A percentile compares a stretch with the other conserved stretches of the same genome.
Conservation (phyloP, 2,113 vertebrate genomes). For the Spizaetus ornatus region DNA sequence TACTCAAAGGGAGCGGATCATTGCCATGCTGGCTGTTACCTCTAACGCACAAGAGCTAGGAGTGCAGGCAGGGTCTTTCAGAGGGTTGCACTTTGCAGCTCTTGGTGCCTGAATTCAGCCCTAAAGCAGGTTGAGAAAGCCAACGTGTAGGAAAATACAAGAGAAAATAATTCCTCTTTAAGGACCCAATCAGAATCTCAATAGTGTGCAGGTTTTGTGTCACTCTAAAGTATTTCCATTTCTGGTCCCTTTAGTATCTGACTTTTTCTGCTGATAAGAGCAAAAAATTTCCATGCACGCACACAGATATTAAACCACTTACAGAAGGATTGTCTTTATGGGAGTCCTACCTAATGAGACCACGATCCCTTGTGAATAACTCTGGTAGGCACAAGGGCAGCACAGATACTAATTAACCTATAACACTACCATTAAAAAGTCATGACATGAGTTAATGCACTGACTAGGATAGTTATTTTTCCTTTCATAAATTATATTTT, state of each 20-base stretch:
- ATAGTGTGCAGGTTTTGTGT: neutral
- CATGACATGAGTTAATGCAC: slow-evolving; percentile 4
- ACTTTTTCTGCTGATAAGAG: neutral
- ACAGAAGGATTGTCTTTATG: neutral
- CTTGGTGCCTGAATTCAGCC: neutral
- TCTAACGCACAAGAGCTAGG: neutral
- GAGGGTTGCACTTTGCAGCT: neutral
- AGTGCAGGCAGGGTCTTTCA: neutral
- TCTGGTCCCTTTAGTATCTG: neutral
- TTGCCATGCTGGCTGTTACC: neutral
- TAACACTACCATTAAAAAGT: slow-evolving; percentile 22
- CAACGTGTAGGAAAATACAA: neutral
- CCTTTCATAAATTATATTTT: neutral
- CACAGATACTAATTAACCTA: slow-evolving; percentile 21
- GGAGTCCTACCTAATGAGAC: neutral
- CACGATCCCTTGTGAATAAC: neutral
- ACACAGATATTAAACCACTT: neutral
- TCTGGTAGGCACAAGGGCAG: neutral
- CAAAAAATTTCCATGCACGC: neutral
- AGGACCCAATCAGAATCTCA: neutral
- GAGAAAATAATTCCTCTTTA: neutral
- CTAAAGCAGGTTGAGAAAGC: neutral
- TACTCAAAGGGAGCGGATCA: neutral
- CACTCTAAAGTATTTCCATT: neutral
- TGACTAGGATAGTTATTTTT: slow-evolving; percentile 4